Evolutionary conservation across 2,888 invertebrate species (phyloP).

Genomic region (Brassicogethes aeneus): DNA sequence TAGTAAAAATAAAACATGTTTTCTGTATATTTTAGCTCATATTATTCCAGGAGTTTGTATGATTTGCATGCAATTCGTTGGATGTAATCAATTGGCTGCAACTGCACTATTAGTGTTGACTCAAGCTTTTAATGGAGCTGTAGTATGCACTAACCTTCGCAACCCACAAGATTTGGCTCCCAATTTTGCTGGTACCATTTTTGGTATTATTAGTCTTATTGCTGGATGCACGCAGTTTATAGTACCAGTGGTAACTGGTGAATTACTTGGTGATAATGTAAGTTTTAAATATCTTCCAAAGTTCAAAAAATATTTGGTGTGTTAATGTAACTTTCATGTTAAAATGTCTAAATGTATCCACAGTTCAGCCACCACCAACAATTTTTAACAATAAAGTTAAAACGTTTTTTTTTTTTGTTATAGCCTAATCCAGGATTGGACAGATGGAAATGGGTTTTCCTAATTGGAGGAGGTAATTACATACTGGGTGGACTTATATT

Average conservation of each 20-base stretch:
- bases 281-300: too few relatives aligned
- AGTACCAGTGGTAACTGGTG: slow-evolving; percentile 22
- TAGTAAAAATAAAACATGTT: too few relatives aligned
- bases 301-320: too few relatives aligned
- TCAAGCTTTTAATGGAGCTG: slow-evolving; percentile 27
- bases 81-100: slow-evolving; percentile 18
- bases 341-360: too few relatives aligned
- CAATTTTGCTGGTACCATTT: slow-evolving; percentile 27
- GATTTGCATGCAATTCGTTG: slow-evolving; percentile 18
- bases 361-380: too few relatives aligned
- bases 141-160: slow-evolving; percentile 23
- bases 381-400: too few relatives aligned
- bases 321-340: too few relatives aligned
- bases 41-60: slow-evolving; percentile 46
- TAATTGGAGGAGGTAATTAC: slow-evolving; percentile 34
- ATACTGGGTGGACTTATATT: slow-evolving; percentile 35
- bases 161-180: slow-evolving; percentile 30
- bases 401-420: too few relatives aligned
- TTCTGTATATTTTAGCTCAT: slow-evolving; percentile 40
- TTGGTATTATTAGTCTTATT: slow-evolving; percentile 27
- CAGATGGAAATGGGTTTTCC: slow-evolving; percentile 36
- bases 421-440: too few relatives aligned
- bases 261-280: too few relatives aligned
- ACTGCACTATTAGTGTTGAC: slow-evolving; percentile 23
- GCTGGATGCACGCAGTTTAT: too few relatives aligned